Base-by-base conservation (phyloP, 2,888 invertebrate species). In the Homarus gammarus region DNA sequence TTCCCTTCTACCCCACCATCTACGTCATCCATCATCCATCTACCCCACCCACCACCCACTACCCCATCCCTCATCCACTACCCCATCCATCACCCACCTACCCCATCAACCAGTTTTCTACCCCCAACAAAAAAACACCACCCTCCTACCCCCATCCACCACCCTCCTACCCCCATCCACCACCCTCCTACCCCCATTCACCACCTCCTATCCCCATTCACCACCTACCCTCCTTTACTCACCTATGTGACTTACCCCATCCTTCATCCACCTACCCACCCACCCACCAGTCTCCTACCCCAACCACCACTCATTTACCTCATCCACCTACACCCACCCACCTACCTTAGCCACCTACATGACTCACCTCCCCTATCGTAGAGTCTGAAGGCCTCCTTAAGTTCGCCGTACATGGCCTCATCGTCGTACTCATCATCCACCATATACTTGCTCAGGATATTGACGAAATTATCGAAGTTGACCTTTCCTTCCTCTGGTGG, bases 371-470 rank as follows among this genome's bases (percentile, higher is more conserved):
- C 97, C 94, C 97, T 97, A 94, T 98, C 98, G 93, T 98, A 97
- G 36, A 98, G 95, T 93, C 97, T 95, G 95, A 98, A 98, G 73
- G 97, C 97, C 94, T 97, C 97, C 93, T 97, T 96, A 36, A 98
- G 95, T 94, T 98, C 98, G 93, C 97, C 96, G 94, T 97, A 97
- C 92, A 97, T 94, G 8, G 96, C 96, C 93, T 97, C 97, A 92
- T 96, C 96, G 93, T 97, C 97, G 93, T 97, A 97, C 93, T 96
- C 96, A 68, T 95, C 93, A 31, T 78, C 78, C 12, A 61, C 70
- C 92, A 97, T 94, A 94, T 97, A 98, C 93, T 96, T 96, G 78
- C 95, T 95, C n/a, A 97, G 96, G 73, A 97, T 96, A 33, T 96
- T 95, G 92, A 96, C 96, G 94, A 97, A 98, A 64, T 97, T 96